These are phyloP conservation scores for Bos javanicus DNA, from an alignment of 2,113 vertebrate genomes.

Conservation along the genomic window DNA sequence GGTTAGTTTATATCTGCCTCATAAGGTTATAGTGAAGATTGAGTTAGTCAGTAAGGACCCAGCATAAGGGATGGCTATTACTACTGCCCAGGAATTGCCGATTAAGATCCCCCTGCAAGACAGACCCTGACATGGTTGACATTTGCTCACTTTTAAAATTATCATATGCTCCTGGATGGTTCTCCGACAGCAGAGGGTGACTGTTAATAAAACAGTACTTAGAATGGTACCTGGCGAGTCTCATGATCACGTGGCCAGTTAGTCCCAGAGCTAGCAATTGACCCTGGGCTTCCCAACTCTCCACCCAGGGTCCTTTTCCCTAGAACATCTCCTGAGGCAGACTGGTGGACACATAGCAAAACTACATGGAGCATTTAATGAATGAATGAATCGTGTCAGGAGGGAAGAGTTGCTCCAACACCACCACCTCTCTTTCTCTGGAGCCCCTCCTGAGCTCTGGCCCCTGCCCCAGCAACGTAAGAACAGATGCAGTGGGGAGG, in stretches of 20 bases:
- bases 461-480: not conserved
- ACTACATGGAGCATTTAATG: not conserved
- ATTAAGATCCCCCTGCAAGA: not conserved
- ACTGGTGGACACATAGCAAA: not conserved
- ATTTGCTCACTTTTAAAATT: not conserved
- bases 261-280: not conserved
- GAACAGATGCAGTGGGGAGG: not conserved
- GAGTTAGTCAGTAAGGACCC: not conserved
- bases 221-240: rapidly evolving
- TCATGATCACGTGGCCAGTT: not conserved
- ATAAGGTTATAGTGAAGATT: not conserved
- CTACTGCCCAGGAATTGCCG: not conserved
- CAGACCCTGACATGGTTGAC: not conserved
- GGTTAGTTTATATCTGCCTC: not conserved
- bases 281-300: not conserved
- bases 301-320: rapidly evolving
- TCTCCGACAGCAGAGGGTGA: not conserved
- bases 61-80: no score
- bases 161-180: not conserved
- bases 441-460: not conserved
- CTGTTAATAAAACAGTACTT: not conserved
- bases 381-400: not conserved
- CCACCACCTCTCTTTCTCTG: not conserved
- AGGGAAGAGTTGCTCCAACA: not conserved
- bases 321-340: not conserved